Evolutionary conservation across 1,140 invertebrate species (phyloP).

Genomic region (Procambarus virginalis): DNA sequence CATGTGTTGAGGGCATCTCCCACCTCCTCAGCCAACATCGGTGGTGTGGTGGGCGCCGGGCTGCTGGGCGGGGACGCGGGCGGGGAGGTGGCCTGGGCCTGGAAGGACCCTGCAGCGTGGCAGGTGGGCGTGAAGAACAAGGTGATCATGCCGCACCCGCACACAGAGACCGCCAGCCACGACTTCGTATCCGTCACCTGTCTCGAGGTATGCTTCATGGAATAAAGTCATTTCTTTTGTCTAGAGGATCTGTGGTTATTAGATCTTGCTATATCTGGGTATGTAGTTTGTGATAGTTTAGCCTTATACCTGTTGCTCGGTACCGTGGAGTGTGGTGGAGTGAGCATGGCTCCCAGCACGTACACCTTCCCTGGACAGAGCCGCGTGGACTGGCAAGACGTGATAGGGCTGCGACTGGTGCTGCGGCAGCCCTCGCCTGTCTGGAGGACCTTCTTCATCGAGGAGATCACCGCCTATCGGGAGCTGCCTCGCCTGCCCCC

Average conservation of each 20-base stretch:
- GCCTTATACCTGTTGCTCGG: too few species aligned
- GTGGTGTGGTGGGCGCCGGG: slow-evolving; percentile 46
- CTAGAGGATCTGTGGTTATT: too few species aligned
- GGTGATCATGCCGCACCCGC: slow-evolving; percentile 76
- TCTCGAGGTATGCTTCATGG: slow-evolving; percentile 73
- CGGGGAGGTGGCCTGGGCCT: slow-evolving; percentile 72
- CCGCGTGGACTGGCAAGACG: slow-evolving; percentile 72
- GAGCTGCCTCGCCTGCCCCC: slow-evolving; percentile 67
- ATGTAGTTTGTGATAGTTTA: too few species aligned
- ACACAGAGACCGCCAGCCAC: slow-evolving; percentile 76
- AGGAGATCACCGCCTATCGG: slow-evolving; percentile 75
- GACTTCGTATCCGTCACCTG: slow-evolving; percentile 75
- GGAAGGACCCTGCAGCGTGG: slow-evolving; percentile 73
- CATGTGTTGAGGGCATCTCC: slow-evolving; percentile 61
- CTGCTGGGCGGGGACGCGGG: slow-evolving; percentile 47
- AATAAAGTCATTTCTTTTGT: too few species aligned
- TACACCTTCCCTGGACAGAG: slow-evolving; percentile 70
- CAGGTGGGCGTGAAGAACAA: slow-evolving; percentile 74
- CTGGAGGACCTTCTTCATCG: slow-evolving; percentile 77
- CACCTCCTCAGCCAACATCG: slow-evolving; percentile 16
- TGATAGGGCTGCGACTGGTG: slow-evolving; percentile 75
- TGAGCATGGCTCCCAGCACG: too few species aligned
- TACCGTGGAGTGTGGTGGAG: too few species aligned
- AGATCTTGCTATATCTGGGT: too few species aligned
- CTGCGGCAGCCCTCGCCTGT: slow-evolving; percentile 77